A percentile compares a stretch with the other conserved stretches of the same genome.
phyloP scores from a whole-genome alignment of 1,140 invertebrate species.

The Wiebesia pumilae region DNA sequence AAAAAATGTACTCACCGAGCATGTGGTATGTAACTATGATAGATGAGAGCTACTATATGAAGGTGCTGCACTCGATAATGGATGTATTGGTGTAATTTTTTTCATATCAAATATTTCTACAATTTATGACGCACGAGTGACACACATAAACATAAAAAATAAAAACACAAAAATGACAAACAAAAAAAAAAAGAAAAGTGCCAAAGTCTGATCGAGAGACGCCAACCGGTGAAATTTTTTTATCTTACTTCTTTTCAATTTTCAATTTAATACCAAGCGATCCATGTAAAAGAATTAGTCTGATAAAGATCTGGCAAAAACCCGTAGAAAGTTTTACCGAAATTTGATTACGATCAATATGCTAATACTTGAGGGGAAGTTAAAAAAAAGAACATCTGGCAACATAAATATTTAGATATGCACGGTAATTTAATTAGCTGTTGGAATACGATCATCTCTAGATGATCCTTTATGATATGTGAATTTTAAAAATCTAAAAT shows the following conservation, averaged over 20 bases:
- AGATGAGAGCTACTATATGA: conserved; percentile 64
- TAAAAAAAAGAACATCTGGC: neutral
- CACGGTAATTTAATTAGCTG: neutral
- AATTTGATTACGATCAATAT: neutral
- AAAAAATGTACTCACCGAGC: conserved; percentile 71
- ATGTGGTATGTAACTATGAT: conserved; percentile 63
- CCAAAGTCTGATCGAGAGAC: neutral
- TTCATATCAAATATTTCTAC: conserved; percentile 55
- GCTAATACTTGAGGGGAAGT: neutral
- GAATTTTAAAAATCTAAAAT: neutral
- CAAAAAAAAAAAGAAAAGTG: conserved; percentile 30
- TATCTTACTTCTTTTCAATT: neutral
- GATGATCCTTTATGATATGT: neutral
- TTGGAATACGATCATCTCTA: neutral
- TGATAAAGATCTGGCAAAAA: neutral
- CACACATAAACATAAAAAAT: conserved; percentile 40
- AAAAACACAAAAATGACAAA: conserved; percentile 37
- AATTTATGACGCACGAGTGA: conserved; percentile 22
- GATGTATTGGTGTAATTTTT: conserved; percentile 59
- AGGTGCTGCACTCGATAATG: conserved; percentile 61
- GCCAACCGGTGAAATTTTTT: conserved; percentile 20
- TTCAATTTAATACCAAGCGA: neutral
- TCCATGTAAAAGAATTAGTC: neutral
- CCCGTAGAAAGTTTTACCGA: neutral
- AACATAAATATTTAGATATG: neutral